Conservation (phyloP, 2,113 vertebrate genomes). For the Cavia porcellus region DNA sequence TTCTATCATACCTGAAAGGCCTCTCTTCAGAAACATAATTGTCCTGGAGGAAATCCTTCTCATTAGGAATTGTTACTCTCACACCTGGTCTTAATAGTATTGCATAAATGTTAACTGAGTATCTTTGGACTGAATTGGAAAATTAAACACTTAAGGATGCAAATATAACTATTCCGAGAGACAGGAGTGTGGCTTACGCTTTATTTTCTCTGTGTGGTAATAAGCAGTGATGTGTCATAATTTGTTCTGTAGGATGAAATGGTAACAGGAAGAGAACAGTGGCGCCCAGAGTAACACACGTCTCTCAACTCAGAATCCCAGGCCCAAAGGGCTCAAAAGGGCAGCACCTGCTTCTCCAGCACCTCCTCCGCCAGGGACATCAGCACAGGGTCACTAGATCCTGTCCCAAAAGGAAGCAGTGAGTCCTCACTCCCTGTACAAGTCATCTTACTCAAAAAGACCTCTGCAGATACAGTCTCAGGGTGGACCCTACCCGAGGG, state of each 20-base stretch:
- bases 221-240: not conserved
- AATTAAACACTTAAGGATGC: slow-evolving; percentile 29
- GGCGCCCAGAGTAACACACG: accelerated
- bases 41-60: slow-evolving; percentile 45
- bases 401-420: accelerated
- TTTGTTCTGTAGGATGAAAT: not conserved
- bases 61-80: slow-evolving; percentile 52
- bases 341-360: not conserved
- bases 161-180: slow-evolving; percentile 55
- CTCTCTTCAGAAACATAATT: not conserved
- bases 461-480: not conserved
- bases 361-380: too few species aligned
- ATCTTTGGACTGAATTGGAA: slow-evolving; percentile 36
- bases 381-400: too few species aligned
- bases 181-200: not conserved
- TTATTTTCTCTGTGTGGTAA: slow-evolving; percentile 22
- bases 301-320: too few species aligned
- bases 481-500: accelerated
- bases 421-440: not conserved
- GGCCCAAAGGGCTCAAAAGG: accelerated
- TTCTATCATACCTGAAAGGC: slow-evolving; percentile 2
- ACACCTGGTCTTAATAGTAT: slow-evolving; percentile 56
- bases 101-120: slow-evolving; percentile 57
- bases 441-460: not conserved
- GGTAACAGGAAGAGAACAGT: not conserved